A percentile compares a stretch with the other conserved stretches of the same genome.
Evolutionary conservation across 2,797 vertebrate genomes (phyloP).

Genomic region (Coreius guichenoti): DNA sequence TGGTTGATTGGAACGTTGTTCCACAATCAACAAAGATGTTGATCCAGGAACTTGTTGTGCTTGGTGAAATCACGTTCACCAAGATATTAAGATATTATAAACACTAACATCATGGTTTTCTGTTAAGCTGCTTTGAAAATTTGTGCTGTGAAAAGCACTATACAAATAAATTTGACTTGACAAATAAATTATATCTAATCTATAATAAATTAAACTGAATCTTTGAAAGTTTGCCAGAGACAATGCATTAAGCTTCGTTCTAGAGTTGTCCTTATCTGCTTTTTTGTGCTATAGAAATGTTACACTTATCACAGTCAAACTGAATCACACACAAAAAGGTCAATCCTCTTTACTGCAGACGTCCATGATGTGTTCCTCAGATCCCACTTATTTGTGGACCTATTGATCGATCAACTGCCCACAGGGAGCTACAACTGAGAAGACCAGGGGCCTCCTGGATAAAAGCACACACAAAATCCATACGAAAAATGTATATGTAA

Average conservation of each 20-base stretch:
- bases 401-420: neutral
- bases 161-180: neutral
- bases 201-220: neutral
- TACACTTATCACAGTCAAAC: slow-evolving; percentile 6
- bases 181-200: neutral
- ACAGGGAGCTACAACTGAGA: neutral
- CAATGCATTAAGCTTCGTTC: neutral
- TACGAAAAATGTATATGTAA: neutral
- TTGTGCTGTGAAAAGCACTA: neutral
- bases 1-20: no score
- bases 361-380: slow-evolving; percentile 23
- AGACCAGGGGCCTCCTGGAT: neutral
- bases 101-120: neutral
- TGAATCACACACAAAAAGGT: slow-evolving; percentile 7
- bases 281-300: slow-evolving; percentile 21
- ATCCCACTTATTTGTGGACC: slow-evolving; percentile 29
- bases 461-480: neutral
- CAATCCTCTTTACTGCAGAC: slow-evolving; percentile 4
- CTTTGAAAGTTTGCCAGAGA: neutral
- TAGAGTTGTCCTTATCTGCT: slow-evolving; percentile 23
- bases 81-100: neutral
- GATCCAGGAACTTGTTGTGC: no score
- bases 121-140: neutral
- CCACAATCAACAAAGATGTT: no score
- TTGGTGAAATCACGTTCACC: no score